Evolutionary conservation across 1,140 invertebrate genomes (phyloP).

Genomic region (Wasmannia auropunctata): DNA sequence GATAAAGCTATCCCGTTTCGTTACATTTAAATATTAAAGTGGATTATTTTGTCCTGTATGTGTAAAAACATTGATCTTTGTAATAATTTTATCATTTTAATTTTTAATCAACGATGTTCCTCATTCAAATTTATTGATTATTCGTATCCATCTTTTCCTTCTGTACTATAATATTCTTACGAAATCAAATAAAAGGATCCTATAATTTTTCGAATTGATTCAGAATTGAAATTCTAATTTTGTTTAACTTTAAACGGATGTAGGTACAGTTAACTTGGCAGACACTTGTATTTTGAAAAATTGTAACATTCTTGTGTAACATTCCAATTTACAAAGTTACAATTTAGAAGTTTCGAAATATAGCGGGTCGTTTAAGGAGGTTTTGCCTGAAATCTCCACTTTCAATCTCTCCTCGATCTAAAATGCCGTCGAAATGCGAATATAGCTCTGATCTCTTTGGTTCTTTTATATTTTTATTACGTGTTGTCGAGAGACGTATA

Average conservation of each 20-base stretch:
- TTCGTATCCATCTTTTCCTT: neutral
- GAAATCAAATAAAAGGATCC: neutral
- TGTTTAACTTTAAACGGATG: neutral
- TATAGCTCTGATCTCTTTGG: neutral
- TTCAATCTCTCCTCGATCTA: neutral
- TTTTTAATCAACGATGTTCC: neutral
- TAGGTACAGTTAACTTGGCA: neutral
- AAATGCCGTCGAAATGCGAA: neutral
- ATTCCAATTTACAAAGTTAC: neutral
- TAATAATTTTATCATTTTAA: neutral
- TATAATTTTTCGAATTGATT: neutral
- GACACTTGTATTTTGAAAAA: neutral
- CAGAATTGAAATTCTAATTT: neutral
- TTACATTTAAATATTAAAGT: neutral
- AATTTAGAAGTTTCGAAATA: neutral
- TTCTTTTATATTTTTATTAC: constrained; percentile 19
- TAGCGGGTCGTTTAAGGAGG: neutral
- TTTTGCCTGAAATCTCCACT: neutral
- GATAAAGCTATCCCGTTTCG: neutral
- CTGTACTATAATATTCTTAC: neutral
- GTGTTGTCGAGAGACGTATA: neutral
- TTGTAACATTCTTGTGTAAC: neutral
- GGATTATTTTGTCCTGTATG: neutral
- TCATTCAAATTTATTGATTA: neutral
- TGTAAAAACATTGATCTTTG: neutral